Conservation (phyloP, 1,140 invertebrate genomes). For the Nebria ingens region DNA sequence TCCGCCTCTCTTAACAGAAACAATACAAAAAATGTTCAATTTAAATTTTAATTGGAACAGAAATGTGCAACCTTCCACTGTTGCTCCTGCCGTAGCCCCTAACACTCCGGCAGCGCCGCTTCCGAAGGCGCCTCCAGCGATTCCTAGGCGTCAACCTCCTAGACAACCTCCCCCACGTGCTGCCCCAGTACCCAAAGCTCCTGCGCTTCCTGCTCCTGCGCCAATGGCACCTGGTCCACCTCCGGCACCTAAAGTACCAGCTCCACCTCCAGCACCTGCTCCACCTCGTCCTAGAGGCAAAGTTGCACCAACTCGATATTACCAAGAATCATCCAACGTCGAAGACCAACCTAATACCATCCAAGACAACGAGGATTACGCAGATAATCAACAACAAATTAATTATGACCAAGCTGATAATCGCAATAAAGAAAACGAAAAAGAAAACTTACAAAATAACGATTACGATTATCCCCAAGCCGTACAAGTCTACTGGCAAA, state of each 20-base stretch:
- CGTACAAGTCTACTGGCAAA: slow-evolving; percentile 15
- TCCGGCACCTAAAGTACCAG: slow-evolving; percentile 21
- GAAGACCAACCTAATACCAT: neutral
- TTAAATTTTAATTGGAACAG: neutral
- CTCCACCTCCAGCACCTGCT: slow-evolving; percentile 17
- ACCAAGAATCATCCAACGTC: slow-evolving; percentile 21
- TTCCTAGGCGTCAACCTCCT: slow-evolving; percentile 27
- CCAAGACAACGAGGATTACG: slow-evolving; percentile 18
- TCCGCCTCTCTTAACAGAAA: slow-evolving; percentile 14
- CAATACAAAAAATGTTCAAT: slow-evolving; percentile 6
- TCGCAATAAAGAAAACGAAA: neutral
- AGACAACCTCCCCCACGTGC: slow-evolving; percentile 20
- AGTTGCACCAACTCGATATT: slow-evolving; percentile 26
- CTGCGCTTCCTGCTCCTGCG: slow-evolving; percentile 19
- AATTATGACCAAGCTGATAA: neutral
- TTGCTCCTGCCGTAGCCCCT: slow-evolving; percentile 29
- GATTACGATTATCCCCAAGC: slow-evolving; percentile 20
- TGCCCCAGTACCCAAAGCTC: slow-evolving; percentile 27
- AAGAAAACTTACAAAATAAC: slow-evolving; percentile 14
- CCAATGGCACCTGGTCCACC: slow-evolving; percentile 20
- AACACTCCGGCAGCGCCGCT: slow-evolving; percentile 22
- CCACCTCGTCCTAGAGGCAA: slow-evolving; percentile 21
- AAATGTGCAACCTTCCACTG: slow-evolving; percentile 22
- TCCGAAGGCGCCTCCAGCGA: slow-evolving; percentile 24
- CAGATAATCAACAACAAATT: neutral